A percentile compares a stretch with the other conserved stretches of the same genome.
Evolutionary conservation across 1,140 invertebrate genomes (phyloP).

Genomic region (Trialeurodes vaporariorum): DNA sequence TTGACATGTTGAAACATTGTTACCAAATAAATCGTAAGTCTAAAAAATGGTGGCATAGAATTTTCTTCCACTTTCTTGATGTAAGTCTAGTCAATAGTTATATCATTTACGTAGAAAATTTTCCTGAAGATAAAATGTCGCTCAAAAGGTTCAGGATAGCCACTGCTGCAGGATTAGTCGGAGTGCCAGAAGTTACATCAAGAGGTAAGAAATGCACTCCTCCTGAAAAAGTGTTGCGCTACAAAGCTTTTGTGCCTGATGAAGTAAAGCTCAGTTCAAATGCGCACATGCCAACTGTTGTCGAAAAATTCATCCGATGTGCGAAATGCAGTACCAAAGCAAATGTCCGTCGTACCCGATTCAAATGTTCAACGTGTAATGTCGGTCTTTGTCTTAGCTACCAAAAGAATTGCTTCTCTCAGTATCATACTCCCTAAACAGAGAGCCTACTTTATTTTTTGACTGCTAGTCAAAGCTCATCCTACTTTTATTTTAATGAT

Average conservation of each 20-base stretch:
- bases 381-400: conserved; percentile 7
- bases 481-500: too few species aligned
- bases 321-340: neutral
- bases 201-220: neutral
- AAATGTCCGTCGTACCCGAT: neutral
- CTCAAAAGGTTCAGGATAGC: neutral
- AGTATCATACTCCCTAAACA: too few species aligned
- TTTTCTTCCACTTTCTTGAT: conserved; percentile 32
- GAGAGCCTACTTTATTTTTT: too few species aligned
- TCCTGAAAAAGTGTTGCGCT: neutral
- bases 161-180: neutral
- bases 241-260: conserved; percentile 7
- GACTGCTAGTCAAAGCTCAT: too few species aligned
- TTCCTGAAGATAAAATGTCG: conserved; percentile 8
- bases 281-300: neutral
- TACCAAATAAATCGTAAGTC: conserved; percentile 32
- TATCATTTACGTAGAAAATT: conserved; percentile 15
- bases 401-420: too few species aligned
- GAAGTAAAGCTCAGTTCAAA: neutral
- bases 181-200: neutral
- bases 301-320: neutral
- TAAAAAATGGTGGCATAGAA: conserved; percentile 32
- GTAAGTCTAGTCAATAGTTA: conserved; percentile 25
- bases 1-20: conserved; percentile 29
- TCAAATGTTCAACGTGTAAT: conserved; percentile 6